Base-by-base conservation (phyloP, 1,140 invertebrate genomes). In the Trachymyrmex septentrionalis region DNA sequence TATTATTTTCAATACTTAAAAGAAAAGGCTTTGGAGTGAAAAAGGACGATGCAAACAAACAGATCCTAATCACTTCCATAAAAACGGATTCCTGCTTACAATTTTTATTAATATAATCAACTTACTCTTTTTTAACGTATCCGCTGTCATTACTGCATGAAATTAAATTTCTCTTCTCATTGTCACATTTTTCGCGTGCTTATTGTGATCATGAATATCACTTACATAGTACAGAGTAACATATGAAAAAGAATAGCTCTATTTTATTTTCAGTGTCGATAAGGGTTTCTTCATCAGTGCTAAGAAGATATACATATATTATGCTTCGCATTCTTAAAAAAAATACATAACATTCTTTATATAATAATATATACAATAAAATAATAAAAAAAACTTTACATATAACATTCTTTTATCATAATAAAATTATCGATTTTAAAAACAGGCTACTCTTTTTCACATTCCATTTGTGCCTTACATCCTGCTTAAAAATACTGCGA, bases 401-500 rank as follows among this genome's bases (percentile, higher is more conserved):
- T 53, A 57, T 61, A 73, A 82, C 10, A 57, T 72, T 80, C 14
- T 73, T 30, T 71, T 24, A 61, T 30, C 7, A 48, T 73, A 73
- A 61, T 44, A 82, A 59, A 73, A 48, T 1, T 82, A 72, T 72
- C 21, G 34, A 57, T 3, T 48, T 21, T 21, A 67, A 77, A 34
- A 4, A 10, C 10, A 27, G 34, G 4, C 34, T 82, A 72, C 24
- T 30, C 44, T 73, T 48, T 21, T 9, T 27, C 9, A 19, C 21
- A 14, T 24, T 59, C n/a, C 63, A 73, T 50, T 34, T 73, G 27
- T 44, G 7, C 16, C 6, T 63, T 61, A 63, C 27, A 71, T 86
- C 78, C 21, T 78, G 50, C 57, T 88, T 64, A 76, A 57, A 88
- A 88, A 88, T 81, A 89, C 71, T 87, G 5, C 4, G 48, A 88